Evolutionary conservation across 2,888 invertebrate genomes (phyloP), one percentile per base, ranked within the genome.

Genomic region (Spialia ferax): DNA sequence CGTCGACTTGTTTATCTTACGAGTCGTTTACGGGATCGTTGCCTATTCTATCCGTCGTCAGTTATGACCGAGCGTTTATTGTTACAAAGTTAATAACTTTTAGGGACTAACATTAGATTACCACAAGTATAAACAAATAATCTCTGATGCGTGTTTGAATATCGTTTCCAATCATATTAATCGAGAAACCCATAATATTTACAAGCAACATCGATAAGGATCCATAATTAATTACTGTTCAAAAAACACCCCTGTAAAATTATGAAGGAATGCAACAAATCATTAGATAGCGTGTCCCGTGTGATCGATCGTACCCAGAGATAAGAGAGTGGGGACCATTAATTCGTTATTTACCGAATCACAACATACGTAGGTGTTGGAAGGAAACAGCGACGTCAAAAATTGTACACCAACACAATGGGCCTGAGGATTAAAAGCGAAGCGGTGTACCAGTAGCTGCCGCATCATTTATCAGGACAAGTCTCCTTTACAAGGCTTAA

Each of bases 401-500:
- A 88, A 87, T 85, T 76, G 81, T 88, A 88, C 84, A 82, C 79
- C 79, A 79, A 90, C 88, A 93, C 91, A 93, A 93, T 91, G 83
- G 87, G 82, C 74, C 13, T 10, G 84, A 86, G 89, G 87, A 89
- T 92, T 93, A 93, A 93, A 93, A 93, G 93, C 91, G 85, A 93
- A 91, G 85, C 86, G 85, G 75, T 93, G 93, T 93, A 88, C 84
- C 87, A 82, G 91, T 86, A 87, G 88, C 89, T 74, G 82, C 81
- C 86, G 80, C 84, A 87, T 93, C 91, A 93, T 93, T 93, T 93
- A 92, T 93, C 91, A 93, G 91, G 79, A 86, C 86, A 81, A 82
- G 80, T 77, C 20, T 20, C 56, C 77, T 81, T 84, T 84, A 82
- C 79, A 79, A 77, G 78, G 75, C 83, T 80, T 82, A 82, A 80